Conservation (phyloP, 2,113 vertebrate genomes). For the Cebus imitator region DNA sequence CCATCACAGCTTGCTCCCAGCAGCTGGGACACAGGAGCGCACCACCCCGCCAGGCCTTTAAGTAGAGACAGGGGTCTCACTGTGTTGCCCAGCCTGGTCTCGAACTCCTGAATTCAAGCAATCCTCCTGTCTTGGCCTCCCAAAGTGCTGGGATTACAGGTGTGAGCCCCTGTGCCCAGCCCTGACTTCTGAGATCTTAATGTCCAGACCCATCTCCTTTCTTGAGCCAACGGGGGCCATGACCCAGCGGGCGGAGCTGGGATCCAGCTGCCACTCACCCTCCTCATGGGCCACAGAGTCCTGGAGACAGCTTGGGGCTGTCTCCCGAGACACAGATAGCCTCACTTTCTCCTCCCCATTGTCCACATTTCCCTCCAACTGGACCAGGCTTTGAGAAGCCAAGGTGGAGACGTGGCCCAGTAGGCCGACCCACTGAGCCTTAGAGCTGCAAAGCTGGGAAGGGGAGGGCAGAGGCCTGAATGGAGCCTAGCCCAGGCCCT, state of each 20-base stretch:
- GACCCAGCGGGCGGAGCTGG: no score
- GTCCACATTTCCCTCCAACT: slow-evolving; percentile 84
- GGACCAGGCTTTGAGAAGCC: slow-evolving; percentile 75
- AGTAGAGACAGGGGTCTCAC: background rate
- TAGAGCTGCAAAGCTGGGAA: background rate
- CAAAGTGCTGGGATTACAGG: background rate
- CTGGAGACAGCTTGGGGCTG: slow-evolving; percentile 82
- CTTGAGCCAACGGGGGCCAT: background rate
- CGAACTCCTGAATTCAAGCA: background rate
- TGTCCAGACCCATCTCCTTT: background rate
- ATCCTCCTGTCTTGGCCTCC: background rate
- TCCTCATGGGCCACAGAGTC: slow-evolving; percentile 81
- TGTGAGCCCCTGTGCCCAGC: no score
- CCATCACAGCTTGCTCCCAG: no score
- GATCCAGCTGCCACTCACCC: slow-evolving; percentile 70
- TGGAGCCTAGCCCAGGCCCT: background rate
- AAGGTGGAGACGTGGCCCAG: slow-evolving; percentile 81
- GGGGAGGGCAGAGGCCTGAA: background rate
- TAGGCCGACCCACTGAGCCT: slow-evolving; percentile 83
- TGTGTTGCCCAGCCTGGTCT: background rate
- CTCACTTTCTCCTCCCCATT: slow-evolving; percentile 81
- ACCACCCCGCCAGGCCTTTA: no score
- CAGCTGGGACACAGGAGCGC: no score
- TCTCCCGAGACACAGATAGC: slow-evolving; percentile 76
- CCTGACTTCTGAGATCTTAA: background rate